Evolutionary conservation across 2,888 invertebrate species (phyloP), one percentile per base, ranked within the genome.

Genomic region (Pollenia griseotomentosa): DNA sequence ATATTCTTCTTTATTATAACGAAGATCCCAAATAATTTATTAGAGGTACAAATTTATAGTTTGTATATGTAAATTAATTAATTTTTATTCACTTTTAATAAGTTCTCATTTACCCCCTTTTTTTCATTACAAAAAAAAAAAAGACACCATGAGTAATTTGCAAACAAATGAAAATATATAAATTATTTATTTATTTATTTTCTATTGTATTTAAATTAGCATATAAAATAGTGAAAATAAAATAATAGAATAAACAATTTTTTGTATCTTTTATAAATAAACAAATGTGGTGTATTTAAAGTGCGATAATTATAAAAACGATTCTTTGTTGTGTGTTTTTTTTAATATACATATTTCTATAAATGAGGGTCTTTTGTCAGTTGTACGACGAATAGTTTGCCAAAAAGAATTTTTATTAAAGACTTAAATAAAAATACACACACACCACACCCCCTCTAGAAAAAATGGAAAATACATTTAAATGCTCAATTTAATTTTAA

Each of bases 321-420:
- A 44, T 75, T 59, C 66, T 53, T 82, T 83, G 63, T 48, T 46
- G 51, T 70, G 14, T 68, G 10, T 42, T 71, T 53, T 44, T 23
- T 42, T n/a, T 19, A 16, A 55, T 46, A 70, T 19, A 48, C 61
- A 23, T 63, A 55, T 55, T 46, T 78, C 33, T 46, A 66, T 63
- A 82, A 16, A 71, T 71, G 70, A 68, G 82, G 82, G 82, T 23
- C 74, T 82, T 82, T 82, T 75, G 74, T 75, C 68, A 82, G 66
- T 44, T 57, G 23, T 48, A 33, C 33, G 6, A 33, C 33, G 6
- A 33, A 6, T 33, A 33, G 33, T 48, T 55, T 81, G 42, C 40
- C 23, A 82, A 66, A 73, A 66, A 48, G 14, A 71, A 42, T 48
- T 68, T 80, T 42, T 59, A 63, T 68, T 53, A 33, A 65, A 53